These are phyloP conservation scores for Pandemis cinnamomeana DNA, from an alignment of 2,888 invertebrate species.

Conservation along the genomic window DNA sequence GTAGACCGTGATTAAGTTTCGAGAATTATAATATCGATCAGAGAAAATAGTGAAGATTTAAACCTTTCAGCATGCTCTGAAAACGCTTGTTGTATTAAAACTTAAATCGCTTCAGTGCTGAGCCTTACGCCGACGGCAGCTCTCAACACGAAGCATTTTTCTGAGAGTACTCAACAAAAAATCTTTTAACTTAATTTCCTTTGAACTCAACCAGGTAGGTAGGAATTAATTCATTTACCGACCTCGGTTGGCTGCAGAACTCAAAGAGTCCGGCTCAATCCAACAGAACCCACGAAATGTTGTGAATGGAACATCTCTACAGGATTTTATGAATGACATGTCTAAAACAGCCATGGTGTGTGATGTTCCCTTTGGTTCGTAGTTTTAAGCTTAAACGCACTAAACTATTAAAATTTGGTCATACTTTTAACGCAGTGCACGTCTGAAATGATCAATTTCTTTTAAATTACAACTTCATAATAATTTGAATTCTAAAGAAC, in stretches of 20 bases:
- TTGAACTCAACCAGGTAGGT: constrained; percentile 46
- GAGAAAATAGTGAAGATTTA: no score
- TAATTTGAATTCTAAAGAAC: no score
- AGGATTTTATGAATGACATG: neutral
- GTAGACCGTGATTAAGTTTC: no score
- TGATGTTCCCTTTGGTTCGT: neutral
- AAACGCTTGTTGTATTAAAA: neutral
- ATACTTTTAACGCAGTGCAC: no score
- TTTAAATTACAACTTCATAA: no score
- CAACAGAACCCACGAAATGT: neutral
- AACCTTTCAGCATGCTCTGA: neutral
- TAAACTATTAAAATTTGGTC: no score
- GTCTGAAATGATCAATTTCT: no score
- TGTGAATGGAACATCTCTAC: neutral
- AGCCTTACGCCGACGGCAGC: neutral
- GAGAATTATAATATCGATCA: no score
- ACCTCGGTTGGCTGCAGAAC: constrained; percentile 47
- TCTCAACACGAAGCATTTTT: constrained; percentile 22
- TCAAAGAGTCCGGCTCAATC: constrained; percentile 6
- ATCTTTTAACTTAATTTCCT: constrained; percentile 56
- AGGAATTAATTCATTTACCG: constrained; percentile 59
- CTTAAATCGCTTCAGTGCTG: neutral
- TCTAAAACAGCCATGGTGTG: neutral
- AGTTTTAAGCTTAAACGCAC: no score
- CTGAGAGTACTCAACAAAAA: constrained; percentile 44